These are phyloP conservation scores for Aviceda subcristata DNA, from an alignment of 2,113 vertebrate genomes.

Conservation along the genomic window DNA sequence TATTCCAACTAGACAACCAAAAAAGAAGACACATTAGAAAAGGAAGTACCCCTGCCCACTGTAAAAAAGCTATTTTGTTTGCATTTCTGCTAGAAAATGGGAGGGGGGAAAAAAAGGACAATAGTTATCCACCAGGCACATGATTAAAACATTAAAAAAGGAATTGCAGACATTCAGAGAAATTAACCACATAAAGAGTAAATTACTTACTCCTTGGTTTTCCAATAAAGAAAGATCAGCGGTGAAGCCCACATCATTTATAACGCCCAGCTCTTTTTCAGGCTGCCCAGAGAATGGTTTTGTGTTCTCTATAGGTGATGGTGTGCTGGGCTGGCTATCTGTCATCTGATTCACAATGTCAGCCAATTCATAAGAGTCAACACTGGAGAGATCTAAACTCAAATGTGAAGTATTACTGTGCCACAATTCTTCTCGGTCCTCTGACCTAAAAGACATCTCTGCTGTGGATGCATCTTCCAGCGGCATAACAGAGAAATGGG, in stretches of 20 bases:
- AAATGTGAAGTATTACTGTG: constrained; percentile 79
- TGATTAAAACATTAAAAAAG: neutral
- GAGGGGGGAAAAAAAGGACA: neutral
- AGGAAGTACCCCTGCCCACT: neutral
- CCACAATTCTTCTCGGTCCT: constrained; percentile 79
- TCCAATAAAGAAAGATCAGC: constrained; percentile 85
- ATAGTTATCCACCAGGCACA: neutral
- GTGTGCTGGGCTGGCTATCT: constrained; percentile 89
- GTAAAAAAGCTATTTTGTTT: neutral
- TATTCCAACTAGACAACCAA: neutral
- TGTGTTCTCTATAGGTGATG: constrained; percentile 84
- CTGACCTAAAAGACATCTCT: constrained; percentile 72
- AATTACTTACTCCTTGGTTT: constrained; percentile 82
- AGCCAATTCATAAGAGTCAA: constrained; percentile 78
- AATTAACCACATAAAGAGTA: neutral
- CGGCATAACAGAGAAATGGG: constrained; percentile 37
- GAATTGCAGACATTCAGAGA: neutral
- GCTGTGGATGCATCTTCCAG: constrained; percentile 77
- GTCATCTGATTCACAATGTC: constrained; percentile 84
- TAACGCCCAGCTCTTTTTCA: constrained; percentile 75
- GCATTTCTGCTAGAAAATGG: neutral
- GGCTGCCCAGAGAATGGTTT: constrained; percentile 81
- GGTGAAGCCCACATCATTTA: constrained; percentile 64
- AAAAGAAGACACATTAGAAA: neutral
- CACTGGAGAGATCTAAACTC: constrained; percentile 85